phyloP scores from a whole-genome alignment of 1,140 invertebrate genomes.

The Sminthurides bifidus region DNA sequence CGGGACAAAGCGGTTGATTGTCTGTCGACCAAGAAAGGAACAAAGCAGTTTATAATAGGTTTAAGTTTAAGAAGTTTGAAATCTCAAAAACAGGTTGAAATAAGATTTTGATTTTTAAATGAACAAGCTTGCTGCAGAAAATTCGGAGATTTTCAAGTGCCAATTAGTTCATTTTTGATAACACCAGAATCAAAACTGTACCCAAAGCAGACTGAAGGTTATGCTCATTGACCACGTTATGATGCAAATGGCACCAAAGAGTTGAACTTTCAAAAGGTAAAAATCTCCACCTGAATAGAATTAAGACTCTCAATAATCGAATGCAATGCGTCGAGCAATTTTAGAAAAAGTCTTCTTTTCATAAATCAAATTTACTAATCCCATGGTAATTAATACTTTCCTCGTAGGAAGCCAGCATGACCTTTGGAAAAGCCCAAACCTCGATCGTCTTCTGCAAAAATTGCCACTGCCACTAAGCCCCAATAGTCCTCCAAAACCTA shows the following conservation, averaged over 20 bases:
- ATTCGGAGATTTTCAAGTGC: background rate
- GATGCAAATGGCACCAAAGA: constrained; percentile 38
- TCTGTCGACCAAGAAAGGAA: constrained; percentile 2
- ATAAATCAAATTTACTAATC: background rate
- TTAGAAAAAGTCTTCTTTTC: background rate
- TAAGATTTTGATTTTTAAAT: background rate
- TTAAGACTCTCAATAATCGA: background rate
- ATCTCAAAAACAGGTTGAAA: background rate
- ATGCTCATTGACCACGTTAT: constrained; percentile 36
- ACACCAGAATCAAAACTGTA: constrained; percentile 1
- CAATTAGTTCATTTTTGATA: background rate
- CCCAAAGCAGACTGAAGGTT: constrained; percentile 35
- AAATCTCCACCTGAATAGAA: constrained; percentile 38
- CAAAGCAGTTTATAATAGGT: background rate
- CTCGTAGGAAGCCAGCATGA: constrained; percentile 64
- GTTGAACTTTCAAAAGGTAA: constrained; percentile 39
- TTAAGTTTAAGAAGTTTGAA: background rate
- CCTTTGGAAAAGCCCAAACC: constrained; percentile 65
- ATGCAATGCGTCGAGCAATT: background rate
- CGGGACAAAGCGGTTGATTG: constrained; percentile 38
- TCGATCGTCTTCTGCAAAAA: constrained; percentile 76
- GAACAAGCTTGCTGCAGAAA: background rate
- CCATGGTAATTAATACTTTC: constrained; percentile 36
- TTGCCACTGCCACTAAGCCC: constrained; percentile 74
- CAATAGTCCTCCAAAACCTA: constrained; percentile 46